Percentiles rank a stretch among this genome's conserved stretches.
phyloP scores from a whole-genome alignment of 2,113 vertebrate genomes.

The Corythornis madagascariensis region DNA sequence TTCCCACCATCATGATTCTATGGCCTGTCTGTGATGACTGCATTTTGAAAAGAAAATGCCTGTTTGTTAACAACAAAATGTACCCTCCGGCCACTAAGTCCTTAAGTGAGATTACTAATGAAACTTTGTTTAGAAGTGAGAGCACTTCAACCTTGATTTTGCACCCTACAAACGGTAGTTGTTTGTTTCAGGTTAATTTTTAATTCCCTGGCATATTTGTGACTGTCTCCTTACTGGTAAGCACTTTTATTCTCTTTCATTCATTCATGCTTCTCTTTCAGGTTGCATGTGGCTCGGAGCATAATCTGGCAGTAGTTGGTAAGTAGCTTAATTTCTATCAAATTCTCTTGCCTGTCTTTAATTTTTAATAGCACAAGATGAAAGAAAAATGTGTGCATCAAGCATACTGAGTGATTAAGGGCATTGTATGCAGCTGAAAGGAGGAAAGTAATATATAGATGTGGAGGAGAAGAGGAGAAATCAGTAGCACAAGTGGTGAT shows the following conservation, averaged over 20 bases:
- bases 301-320: conserved; percentile 92
- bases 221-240: background rate
- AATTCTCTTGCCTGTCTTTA: conserved; percentile 9
- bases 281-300: conserved; percentile 94
- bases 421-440: background rate
- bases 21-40: background rate
- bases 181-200: conserved; percentile 46
- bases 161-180: background rate
- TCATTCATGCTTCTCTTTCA: conserved; percentile 69
- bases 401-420: background rate
- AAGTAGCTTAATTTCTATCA: conserved; percentile 72
- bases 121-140: background rate
- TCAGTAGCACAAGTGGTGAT: background rate
- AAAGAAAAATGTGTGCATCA: background rate
- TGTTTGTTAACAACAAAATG: background rate
- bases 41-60: background rate
- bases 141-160: background rate
- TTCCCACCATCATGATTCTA: too few species aligned
- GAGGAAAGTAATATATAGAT: background rate
- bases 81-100: background rate
- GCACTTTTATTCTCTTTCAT: background rate
- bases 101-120: background rate
- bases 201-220: background rate
- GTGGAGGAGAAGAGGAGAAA: background rate
- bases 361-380: conserved; percentile 1